Conservation (phyloP, 1,140 invertebrate genomes). For the Drosophila busckii region DNA sequence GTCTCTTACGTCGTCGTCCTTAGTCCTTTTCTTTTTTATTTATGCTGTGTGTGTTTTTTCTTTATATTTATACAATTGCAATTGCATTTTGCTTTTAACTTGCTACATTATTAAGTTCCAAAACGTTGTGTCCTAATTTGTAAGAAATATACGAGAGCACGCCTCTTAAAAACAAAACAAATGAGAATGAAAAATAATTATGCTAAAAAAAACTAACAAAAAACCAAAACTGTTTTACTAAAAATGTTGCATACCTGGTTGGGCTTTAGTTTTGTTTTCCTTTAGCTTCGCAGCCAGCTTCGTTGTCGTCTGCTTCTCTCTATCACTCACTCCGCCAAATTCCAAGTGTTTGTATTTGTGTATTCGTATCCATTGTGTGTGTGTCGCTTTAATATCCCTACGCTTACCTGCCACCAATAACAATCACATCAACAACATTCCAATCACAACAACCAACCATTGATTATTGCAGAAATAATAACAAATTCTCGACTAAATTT, state of each 20-base stretch:
- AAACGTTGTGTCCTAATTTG: constrained; percentile 47
- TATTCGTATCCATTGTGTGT: constrained; percentile 46
- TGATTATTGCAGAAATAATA: constrained; percentile 8
- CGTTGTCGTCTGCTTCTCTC: constrained; percentile 1
- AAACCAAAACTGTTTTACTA: constrained; percentile 72
- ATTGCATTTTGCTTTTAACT: background rate
- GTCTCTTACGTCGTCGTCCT: no score
- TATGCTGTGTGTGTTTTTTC: constrained; percentile 4
- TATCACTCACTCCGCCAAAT: background rate
- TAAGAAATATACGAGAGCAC: constrained; percentile 65
- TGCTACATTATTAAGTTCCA: constrained; percentile 25
- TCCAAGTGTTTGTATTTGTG: constrained; percentile 15
- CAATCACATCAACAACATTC: constrained; percentile 31
- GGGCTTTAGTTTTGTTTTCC: constrained; percentile 36
- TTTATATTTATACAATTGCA: constrained; percentile 10
- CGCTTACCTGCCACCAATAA: constrained; percentile 28
- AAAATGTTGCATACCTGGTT: constrained; percentile 41
- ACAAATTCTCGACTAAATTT: constrained; percentile 46
- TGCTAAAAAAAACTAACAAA: constrained; percentile 41
- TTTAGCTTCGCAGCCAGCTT: constrained; percentile 1
- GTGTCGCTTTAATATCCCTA: constrained; percentile 22
- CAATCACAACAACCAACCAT: constrained; percentile 11
- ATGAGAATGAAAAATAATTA: constrained; percentile 25
- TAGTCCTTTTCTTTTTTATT: no score
- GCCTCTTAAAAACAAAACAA: constrained; percentile 32